phyloP scores from a whole-genome alignment of 2,113 vertebrate genomes.

The Rhegmatorhina hoffmannsi region DNA sequence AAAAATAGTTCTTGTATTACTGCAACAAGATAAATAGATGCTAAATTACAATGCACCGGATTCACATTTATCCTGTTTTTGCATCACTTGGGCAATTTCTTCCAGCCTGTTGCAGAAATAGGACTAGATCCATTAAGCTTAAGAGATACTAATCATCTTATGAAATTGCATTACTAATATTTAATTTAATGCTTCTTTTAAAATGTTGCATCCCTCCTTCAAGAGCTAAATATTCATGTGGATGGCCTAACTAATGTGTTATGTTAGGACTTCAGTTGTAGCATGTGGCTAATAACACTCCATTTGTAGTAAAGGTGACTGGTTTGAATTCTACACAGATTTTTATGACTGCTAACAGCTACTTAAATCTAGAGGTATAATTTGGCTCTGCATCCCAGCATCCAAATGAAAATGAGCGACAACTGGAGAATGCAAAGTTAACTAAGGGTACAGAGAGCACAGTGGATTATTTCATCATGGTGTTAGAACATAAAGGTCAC shows the following conservation, averaged over 20 bases:
- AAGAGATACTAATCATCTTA: background rate
- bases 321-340: background rate
- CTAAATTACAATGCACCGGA: background rate
- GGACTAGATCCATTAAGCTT: background rate
- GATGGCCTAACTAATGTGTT: background rate
- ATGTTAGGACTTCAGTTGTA: background rate
- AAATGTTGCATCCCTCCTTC: background rate
- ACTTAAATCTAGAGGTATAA: background rate
- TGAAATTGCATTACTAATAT: slow-evolving; percentile 17
- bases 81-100: background rate
- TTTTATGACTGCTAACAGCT: background rate
- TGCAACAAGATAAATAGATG: background rate
- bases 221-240: background rate
- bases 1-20: background rate
- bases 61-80: background rate
- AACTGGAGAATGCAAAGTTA: background rate
- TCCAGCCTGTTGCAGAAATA: background rate
- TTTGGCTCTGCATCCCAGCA: background rate
- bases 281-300: background rate
- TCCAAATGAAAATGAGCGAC: background rate
- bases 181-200: slow-evolving; percentile 10
- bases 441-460: background rate
- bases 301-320: background rate
- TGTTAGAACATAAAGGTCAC: background rate
- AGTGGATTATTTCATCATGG: background rate